phyloP scores from a whole-genome alignment of 2,113 vertebrate genomes.

The Proterorhinus semilunaris region DNA sequence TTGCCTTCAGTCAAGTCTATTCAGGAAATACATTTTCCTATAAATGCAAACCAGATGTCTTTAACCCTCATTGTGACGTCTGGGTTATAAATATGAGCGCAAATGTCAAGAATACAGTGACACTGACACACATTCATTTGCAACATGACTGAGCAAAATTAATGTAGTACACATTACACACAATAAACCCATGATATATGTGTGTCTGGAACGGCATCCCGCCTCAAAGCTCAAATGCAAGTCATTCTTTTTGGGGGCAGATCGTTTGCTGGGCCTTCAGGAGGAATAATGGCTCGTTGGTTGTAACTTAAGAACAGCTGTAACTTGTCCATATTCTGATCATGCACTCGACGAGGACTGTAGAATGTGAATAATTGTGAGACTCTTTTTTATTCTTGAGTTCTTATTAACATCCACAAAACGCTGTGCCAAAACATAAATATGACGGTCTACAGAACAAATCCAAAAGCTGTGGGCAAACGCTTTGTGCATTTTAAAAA shows the following conservation, averaged over 20 bases:
- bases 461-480: neutral
- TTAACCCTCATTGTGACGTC: conserved; percentile 9
- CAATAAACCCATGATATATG: neutral
- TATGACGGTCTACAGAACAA: neutral
- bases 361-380: neutral
- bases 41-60: conserved; percentile 66
- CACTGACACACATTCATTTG: neutral
- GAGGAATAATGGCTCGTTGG: neutral
- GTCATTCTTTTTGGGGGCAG: neutral
- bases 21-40: conserved; percentile 65
- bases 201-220: neutral
- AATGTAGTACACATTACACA: neutral
- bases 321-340: neutral
- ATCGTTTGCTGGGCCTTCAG: neutral
- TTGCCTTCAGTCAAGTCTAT: conserved; percentile 65
- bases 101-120: neutral
- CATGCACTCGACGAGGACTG: neutral
- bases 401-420: neutral
- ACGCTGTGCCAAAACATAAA: neutral
- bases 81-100: neutral
- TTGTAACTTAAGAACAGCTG: neutral
- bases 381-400: neutral
- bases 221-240: neutral
- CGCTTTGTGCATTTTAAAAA: neutral
- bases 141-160: neutral